Conservation (phyloP, 2,113 vertebrate species). For the rabbit (Oryctolagus cuniculus) region DNA sequence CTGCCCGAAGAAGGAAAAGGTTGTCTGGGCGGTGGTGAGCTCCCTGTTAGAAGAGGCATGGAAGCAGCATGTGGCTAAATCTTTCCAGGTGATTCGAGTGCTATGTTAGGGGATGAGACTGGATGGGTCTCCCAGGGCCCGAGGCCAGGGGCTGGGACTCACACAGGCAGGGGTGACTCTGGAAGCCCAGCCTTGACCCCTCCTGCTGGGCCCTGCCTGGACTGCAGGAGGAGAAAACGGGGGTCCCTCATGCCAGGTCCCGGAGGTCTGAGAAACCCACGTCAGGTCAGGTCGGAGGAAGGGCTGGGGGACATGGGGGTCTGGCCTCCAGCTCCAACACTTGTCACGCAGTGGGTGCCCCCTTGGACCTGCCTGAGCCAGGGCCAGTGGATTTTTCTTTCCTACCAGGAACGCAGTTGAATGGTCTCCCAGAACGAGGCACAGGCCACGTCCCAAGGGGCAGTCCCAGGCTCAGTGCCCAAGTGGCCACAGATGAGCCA, state of each 20-base stretch:
- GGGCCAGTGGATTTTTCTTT: background rate
- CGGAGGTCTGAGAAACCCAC: background rate
- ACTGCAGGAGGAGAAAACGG: background rate
- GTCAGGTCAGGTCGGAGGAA: background rate
- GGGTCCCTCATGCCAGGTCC: background rate
- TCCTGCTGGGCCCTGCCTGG: too few relatives aligned
- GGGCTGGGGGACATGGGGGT: too few relatives aligned
- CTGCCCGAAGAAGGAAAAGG: background rate
- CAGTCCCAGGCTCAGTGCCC: background rate
- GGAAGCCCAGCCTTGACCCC: background rate
- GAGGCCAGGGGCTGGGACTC: background rate
- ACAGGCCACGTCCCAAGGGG: background rate
- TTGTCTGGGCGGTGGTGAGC: background rate
- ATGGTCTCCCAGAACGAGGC: background rate
- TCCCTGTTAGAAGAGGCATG: fast-evolving
- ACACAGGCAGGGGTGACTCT: background rate
- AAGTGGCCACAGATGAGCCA: background rate
- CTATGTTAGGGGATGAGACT: fast-evolving
- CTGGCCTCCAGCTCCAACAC: background rate
- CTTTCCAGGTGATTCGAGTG: too few relatives aligned
- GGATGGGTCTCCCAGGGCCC: background rate
- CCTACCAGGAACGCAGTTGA: background rate
- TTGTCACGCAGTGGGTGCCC: background rate
- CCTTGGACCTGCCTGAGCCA: too few relatives aligned
- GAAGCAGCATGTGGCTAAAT: background rate